Evolutionary conservation across 2,888 invertebrate genomes (phyloP), one percentile per base, ranked within the genome.

Genomic region (Cheilosia variabilis): DNA sequence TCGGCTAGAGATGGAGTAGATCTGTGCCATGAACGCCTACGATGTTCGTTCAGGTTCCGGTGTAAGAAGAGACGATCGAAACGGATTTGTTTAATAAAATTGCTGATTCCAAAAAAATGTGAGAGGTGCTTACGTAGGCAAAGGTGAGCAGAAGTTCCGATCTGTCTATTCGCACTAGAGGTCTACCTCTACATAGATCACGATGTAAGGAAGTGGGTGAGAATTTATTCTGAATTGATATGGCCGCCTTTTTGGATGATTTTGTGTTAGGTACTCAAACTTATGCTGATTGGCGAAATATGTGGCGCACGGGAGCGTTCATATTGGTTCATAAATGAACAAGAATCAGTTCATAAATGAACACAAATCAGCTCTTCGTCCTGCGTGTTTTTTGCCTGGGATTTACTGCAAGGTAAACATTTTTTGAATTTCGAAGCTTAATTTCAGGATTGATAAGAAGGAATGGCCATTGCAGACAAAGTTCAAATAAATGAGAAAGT

Each of bases 11-110:
- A 9, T 34, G 34, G 34, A 6, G 15, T 43, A 10, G 34, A 10
- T 60, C 6, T 41, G 17, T 57, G 37, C 37, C 5, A 15, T 60
- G 34, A 22, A 19, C 63, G 65, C 52, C 52, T 24, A 52, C 65
- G 5, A 2, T 10, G 15, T 52, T 10, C 10, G 13, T 53, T 63
- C 22, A 45, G 27, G 47, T 63, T 65, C 41, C 37, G n/a, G 15
- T 50, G 47, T 22, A 50, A 31, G 15, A 19, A 9, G 41, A 52
- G 37, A 52, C 15, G n/a, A 24, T 24, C n/a, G 43, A 58, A 24
- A 24, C 10, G 9, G 13, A 53, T 53, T 53, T 41, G 37, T 52
- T 66, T 66, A 27, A 66, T 66, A 52, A 24, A 37, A 41, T 24
- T 37, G 24, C 37, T 50, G 34, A 65, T 19, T 65, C 13, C 15